These are phyloP conservation scores for Nematolebias whitei DNA, from an alignment of 2,113 vertebrate genomes.

Conservation along the genomic window DNA sequence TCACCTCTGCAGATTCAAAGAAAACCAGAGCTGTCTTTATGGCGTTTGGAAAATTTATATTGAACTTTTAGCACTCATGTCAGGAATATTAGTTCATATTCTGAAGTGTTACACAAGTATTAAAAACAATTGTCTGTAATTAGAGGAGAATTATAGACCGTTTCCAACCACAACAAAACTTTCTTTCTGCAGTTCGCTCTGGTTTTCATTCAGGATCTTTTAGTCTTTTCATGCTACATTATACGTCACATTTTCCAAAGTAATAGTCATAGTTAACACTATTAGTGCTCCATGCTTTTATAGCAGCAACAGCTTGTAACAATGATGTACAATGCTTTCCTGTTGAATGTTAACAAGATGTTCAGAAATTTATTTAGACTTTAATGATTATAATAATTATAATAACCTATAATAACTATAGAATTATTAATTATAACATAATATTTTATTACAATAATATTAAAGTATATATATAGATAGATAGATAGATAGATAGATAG, in stretches of 20 bases:
- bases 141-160: slow-evolving; percentile 17
- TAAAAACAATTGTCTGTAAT: slow-evolving; percentile 33
- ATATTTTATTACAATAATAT: no score
- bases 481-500: no score
- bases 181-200: slow-evolving; percentile 24
- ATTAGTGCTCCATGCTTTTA: not conserved
- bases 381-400: not conserved
- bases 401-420: no score
- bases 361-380: not conserved
- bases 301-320: no score
- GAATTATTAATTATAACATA: no score
- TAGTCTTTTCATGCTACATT: slow-evolving; percentile 26
- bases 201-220: slow-evolving; percentile 43
- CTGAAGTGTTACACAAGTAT: slow-evolving; percentile 5
- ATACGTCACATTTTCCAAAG: slow-evolving; percentile 2
- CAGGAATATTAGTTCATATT: no score
- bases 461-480: no score
- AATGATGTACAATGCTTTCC: slow-evolving; percentile 16
- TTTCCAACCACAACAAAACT: slow-evolving; percentile 14
- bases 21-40: slow-evolving; percentile 46
- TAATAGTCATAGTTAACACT: slow-evolving; percentile 30
- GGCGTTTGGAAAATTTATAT: slow-evolving; percentile 44
- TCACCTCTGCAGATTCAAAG: slow-evolving; percentile 50
- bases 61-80: slow-evolving; percentile 10
- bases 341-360: slow-evolving; percentile 6